phyloP scores from a whole-genome alignment of 1,140 invertebrate species.

The Drosophila dunni region DNA sequence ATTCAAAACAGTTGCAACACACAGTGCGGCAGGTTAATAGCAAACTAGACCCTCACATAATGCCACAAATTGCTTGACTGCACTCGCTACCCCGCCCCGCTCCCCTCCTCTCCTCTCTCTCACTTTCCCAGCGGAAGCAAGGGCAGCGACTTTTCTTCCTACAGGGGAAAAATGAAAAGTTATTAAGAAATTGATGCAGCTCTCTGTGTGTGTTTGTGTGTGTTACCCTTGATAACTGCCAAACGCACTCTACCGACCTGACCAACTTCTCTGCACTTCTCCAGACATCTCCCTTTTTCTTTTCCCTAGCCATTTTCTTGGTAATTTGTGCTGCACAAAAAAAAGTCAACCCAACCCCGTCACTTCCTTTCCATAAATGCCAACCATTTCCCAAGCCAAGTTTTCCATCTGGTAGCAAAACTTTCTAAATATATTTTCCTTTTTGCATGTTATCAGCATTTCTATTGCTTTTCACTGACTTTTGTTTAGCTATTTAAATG shows the following conservation, averaged over 20 bases:
- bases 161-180: conserved; percentile 58
- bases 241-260: conserved; percentile 64
- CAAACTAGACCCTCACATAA: conserved; percentile 78
- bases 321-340: conserved; percentile 42
- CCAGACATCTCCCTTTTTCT: neutral
- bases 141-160: neutral
- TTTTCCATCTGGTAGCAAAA: conserved; percentile 57
- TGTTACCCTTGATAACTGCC: conserved; percentile 62
- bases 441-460: conserved; percentile 3
- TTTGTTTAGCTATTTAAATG: conserved; percentile 66
- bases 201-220: conserved; percentile 6
- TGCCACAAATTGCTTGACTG: conserved; percentile 76
- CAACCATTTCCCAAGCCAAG: conserved; percentile 55
- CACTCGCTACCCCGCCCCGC: conserved; percentile 1
- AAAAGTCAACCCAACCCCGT: conserved; percentile 22
- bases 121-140: conserved; percentile 33
- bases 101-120: conserved; percentile 14
- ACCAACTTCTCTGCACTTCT: conserved; percentile 21
- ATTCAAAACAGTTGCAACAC: conserved; percentile 52
- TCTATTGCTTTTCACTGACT: conserved; percentile 12
- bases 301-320: conserved; percentile 51
- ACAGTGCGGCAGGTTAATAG: conserved; percentile 67
- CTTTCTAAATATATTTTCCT: conserved; percentile 48
- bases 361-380: conserved; percentile 70
- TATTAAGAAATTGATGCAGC: conserved; percentile 80